Evolutionary conservation across 2,113 vertebrate genomes (phyloP), one percentile per base, ranked within the genome.

Genomic region (Petrocephalus zakoni): DNA sequence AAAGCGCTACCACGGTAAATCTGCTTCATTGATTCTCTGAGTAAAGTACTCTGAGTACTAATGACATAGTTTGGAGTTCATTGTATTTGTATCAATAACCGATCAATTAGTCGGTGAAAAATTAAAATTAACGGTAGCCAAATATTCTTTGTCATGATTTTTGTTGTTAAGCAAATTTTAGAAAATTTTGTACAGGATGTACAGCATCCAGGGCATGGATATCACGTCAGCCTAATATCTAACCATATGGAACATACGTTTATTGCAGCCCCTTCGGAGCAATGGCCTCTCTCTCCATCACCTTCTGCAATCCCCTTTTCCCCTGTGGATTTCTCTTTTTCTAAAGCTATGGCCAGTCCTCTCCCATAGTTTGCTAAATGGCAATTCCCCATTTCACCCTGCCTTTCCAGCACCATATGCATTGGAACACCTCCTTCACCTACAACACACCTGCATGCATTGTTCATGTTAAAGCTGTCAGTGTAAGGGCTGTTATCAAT

Each of bases 1-100:
- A 90, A 92, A 93, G 82, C 95, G 95, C n/a, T 97, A 96, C 89
- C 92, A 94, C 88, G 96, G 96, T 97, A 91, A 86, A 87, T 83
- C 72, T 46, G 11, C n/a, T 47, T 83, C 13, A 72, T 47, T n/a
- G 9, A 34, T 49, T 46, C 11, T 85, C 84, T 88, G 17, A 25
- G 49, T 72, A 72, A 42, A 75, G n/a, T n/a, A n/a, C n/a, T n/a
- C n/a, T n/a, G n/a, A n/a, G 87, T 21, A 52, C 37, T 78, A 88
- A 11, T 51, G 1, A n/a, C 4, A 56, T 34, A 5, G 29, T 81
- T 53, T n/a, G 2, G 42, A 64, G 25, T 64, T 83, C 37, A 47
- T 1, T 21, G 34, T 78, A 72, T 34, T 34, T 34, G 17, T 82
- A 22, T 8, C 78, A 46, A 34, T 75, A 34, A 29, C 29, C 11